Conservation (phyloP, 2,888 invertebrate species). For the Polydrusus tereticollis region DNA sequence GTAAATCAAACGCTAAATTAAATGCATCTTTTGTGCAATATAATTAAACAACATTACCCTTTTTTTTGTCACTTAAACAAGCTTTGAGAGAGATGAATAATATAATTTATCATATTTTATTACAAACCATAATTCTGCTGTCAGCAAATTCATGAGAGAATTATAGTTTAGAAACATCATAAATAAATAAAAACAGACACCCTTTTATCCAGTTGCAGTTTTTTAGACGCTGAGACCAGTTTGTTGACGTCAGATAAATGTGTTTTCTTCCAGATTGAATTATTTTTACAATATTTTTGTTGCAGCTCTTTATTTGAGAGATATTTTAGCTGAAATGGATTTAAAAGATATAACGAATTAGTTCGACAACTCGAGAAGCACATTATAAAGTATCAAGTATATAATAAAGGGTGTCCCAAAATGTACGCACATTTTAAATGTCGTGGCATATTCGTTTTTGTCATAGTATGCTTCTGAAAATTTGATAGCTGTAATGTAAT, state of each 20-base stretch:
- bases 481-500: too few relatives aligned
- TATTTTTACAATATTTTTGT: conserved; percentile 9
- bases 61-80: background rate
- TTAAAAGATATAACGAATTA: background rate
- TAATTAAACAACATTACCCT: too few relatives aligned
- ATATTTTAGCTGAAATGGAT: background rate
- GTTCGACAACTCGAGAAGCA: background rate
- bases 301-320: background rate
- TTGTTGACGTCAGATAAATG: conserved; percentile 27
- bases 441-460: too few relatives aligned
- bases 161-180: conserved; percentile 34
- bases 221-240: conserved; percentile 3
- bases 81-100: conserved; percentile 22
- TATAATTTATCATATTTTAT: conserved; percentile 27
- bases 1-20: too few relatives aligned
- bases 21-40: too few relatives aligned
- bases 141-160: conserved; percentile 35
- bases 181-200: conserved; percentile 36
- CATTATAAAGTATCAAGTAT: background rate
- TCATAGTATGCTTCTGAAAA: too few relatives aligned
- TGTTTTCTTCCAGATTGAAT: conserved; percentile 19
- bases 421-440: too few relatives aligned
- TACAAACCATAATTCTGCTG: conserved; percentile 33
- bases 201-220: conserved; percentile 32
- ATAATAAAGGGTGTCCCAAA: too few relatives aligned